A percentile compares a stretch with the other conserved stretches of the same genome.
Evolutionary conservation across 2,888 invertebrate genomes (phyloP).

Genomic region (Dicyrtomina minuta): DNA sequence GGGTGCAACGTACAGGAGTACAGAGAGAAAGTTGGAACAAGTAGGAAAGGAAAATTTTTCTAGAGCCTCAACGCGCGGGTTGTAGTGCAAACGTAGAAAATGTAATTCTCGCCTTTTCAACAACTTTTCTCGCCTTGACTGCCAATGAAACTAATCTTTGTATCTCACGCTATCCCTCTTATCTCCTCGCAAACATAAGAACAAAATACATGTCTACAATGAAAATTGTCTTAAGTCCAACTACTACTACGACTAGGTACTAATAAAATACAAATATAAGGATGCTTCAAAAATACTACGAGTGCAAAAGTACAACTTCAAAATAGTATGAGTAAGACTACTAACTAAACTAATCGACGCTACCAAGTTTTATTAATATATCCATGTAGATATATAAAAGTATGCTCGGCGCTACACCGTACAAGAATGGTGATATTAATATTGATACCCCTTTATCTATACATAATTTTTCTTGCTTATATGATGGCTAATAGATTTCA

Average conservation of each 20-base stretch:
- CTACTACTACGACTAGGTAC: too few species aligned
- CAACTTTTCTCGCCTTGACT: conserved; percentile 31
- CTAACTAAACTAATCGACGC: too few species aligned
- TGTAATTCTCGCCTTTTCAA: conserved; percentile 34
- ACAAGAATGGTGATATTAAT: too few species aligned
- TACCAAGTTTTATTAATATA: too few species aligned
- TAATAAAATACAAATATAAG: background rate
- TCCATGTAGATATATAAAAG: too few species aligned
- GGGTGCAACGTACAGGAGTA: too few species aligned
- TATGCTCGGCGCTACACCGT: too few species aligned
- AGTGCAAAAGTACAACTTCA: background rate
- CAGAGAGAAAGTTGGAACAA: background rate
- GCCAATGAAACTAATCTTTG: conserved; percentile 37
- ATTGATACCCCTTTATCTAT: too few species aligned
- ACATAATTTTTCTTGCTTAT: too few species aligned
- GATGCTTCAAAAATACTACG: background rate
- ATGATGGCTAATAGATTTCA: too few species aligned
- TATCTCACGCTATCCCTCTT: conserved; percentile 33
- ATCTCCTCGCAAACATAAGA: background rate
- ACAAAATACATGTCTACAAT: background rate
- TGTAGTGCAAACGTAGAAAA: conserved; percentile 15
- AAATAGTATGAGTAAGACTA: background rate
- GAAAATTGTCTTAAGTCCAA: background rate
- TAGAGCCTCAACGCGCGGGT: background rate
- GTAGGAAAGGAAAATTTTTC: background rate